Conservation (phyloP, 2,888 invertebrate genomes). For the Dicranocentrus wangi region DNA sequence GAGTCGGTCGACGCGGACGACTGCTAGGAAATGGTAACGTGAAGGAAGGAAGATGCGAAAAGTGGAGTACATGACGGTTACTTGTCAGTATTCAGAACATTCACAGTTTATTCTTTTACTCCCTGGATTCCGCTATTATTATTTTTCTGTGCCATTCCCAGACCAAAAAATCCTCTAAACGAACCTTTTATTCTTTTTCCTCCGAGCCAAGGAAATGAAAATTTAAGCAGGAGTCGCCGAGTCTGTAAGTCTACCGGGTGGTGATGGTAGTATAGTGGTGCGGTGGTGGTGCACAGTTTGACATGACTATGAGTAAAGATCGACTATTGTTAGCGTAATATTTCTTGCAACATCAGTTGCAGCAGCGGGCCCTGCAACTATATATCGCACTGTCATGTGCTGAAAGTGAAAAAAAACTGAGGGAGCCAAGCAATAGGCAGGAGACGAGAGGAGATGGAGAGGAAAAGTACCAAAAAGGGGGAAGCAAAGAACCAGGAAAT, state of each 20-base stretch:
- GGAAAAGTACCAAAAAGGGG: not conserved
- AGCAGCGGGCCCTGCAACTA: not conserved
- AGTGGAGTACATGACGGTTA: not conserved
- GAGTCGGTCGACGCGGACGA: too few species aligned
- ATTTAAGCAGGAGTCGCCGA: not conserved
- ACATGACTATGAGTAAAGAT: slow-evolving; percentile 7
- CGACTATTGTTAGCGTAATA: not conserved
- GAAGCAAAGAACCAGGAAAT: slow-evolving; percentile 17
- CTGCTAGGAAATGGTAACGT: too few species aligned
- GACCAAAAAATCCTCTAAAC: not conserved
- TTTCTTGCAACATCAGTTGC: slow-evolving; percentile 3
- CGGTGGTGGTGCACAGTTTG: not conserved
- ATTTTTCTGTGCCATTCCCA: not conserved
- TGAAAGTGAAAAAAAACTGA: slow-evolving; percentile 1
- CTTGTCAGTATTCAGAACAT: not conserved
- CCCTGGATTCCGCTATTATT: not conserved
- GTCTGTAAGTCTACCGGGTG: too few species aligned
- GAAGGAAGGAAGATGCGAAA: not conserved
- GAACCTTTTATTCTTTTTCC: too few species aligned
- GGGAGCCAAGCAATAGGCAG: not conserved
- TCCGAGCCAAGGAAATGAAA: slow-evolving; percentile 7
- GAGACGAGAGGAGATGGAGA: not conserved
- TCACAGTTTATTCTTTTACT: slow-evolving; percentile 2
- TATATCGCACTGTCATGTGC: not conserved
- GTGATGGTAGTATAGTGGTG: not conserved